Conservation (phyloP, 2,113 vertebrate genomes). For the Boulengeromyrus knoepffleri region DNA sequence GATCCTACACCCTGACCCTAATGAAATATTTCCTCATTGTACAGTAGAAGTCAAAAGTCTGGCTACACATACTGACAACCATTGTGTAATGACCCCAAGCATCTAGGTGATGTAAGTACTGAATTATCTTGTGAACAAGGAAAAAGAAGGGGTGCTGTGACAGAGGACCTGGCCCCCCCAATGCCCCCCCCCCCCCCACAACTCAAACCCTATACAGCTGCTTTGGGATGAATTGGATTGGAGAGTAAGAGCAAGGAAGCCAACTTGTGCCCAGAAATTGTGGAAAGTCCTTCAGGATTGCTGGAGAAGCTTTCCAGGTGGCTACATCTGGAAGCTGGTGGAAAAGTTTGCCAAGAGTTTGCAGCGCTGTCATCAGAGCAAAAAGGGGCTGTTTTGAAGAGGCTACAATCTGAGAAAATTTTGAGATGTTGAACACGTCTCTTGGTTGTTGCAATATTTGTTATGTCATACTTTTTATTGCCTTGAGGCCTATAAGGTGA, state of each 20-base stretch:
- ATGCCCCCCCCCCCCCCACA: no score
- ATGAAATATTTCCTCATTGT: neutral
- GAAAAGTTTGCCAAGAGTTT: neutral
- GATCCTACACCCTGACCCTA: neutral
- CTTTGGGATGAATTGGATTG: neutral
- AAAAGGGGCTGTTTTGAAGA: neutral
- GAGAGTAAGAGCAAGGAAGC: neutral
- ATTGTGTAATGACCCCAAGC: neutral
- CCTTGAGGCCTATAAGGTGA: neutral
- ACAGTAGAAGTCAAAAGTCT: neutral
- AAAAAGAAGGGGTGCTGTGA: neutral
- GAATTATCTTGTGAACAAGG: neutral
- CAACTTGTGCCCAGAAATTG: neutral
- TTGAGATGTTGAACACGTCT: neutral
- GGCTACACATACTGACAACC: neutral
- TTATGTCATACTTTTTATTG: neutral
- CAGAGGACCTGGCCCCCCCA: neutral
- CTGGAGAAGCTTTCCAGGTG: no score
- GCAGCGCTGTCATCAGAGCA: neutral
- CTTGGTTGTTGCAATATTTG: neutral
- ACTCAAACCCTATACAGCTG: neutral
- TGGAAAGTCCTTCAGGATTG: neutral
- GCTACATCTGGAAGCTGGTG: neutral
- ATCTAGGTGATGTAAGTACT: neutral
- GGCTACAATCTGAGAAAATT: neutral